phyloP scores from a whole-genome alignment of 2,797 vertebrate species.

The Ptychadena robeensis region DNA sequence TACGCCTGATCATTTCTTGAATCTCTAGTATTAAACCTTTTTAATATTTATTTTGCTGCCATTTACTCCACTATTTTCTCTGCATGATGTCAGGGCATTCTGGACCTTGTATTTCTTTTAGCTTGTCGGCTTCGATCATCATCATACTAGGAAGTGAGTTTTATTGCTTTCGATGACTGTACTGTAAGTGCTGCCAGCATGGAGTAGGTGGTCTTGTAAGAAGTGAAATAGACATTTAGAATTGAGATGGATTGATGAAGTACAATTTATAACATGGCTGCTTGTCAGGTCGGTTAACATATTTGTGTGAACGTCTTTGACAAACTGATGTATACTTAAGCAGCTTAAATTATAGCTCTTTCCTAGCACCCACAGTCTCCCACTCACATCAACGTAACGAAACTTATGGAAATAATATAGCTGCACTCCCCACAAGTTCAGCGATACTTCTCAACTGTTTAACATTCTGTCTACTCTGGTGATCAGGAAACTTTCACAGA shows the following conservation, averaged over 20 bases:
- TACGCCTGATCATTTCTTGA: no score
- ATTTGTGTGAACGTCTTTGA: constrained; percentile 19
- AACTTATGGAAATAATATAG: constrained; percentile 20
- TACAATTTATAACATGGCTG: constrained; percentile 4
- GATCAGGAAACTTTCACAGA: no score
- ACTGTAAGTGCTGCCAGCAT: neutral
- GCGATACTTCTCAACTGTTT: constrained; percentile 9
- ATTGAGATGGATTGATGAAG: constrained; percentile 4
- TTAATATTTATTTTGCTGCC: no score
- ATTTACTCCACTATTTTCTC: neutral
- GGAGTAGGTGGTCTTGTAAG: neutral
- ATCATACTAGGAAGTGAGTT: neutral
- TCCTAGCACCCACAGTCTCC: constrained; percentile 6
- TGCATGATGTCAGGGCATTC: neutral
- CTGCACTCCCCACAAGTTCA: constrained; percentile 19
- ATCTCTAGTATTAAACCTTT: no score
- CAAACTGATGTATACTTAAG: constrained; percentile 32
- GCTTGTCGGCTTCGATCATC: neutral
- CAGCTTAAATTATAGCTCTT: constrained; percentile 36
- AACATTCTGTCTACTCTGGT: neutral
- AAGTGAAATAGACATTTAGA: neutral
- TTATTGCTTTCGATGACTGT: neutral
- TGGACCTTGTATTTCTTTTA: neutral
- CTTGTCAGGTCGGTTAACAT: constrained; percentile 23
- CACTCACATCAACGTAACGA: constrained; percentile 33